phyloP scores from a whole-genome alignment of 2,888 invertebrate genomes.

The Heteropelma amictum region DNA sequence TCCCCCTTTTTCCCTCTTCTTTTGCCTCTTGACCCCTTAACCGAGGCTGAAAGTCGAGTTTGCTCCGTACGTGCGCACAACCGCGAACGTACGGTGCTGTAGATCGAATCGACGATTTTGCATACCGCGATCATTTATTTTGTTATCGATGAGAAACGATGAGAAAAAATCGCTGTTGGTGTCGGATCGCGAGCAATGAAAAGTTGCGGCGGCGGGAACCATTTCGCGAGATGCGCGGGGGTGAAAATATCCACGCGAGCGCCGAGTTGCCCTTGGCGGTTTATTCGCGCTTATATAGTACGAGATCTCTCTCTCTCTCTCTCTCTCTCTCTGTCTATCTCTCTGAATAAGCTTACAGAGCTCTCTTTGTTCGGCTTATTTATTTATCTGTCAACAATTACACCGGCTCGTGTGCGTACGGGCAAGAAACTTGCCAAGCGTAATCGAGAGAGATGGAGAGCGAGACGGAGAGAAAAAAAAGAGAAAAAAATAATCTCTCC shows the following conservation, averaged over 20 bases:
- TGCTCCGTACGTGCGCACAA: background rate
- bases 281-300: constrained; percentile 25
- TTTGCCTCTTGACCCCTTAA: background rate
- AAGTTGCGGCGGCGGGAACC: constrained; percentile 10
- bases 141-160: background rate
- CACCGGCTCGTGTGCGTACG: constrained; percentile 61
- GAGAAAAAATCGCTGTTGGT: background rate
- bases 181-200: background rate
- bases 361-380: constrained; percentile 72
- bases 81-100: background rate
- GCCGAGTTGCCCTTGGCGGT: constrained; percentile 65
- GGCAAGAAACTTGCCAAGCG: constrained; percentile 63
- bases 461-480: constrained; percentile 1
- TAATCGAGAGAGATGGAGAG: constrained; percentile 24
- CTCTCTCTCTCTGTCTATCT: constrained; percentile 9
- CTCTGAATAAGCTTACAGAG: constrained; percentile 63
- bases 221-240: background rate
- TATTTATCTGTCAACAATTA: constrained; percentile 77
- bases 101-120: background rate
- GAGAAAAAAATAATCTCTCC: constrained; percentile 32
- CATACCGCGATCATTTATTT: background rate
- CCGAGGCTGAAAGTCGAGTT: background rate
- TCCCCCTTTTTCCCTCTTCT: background rate
- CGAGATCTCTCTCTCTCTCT: constrained; percentile 19
- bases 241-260: constrained; percentile 34